Evolutionary conservation across 2,888 invertebrate genomes (phyloP), one percentile per base, ranked within the genome.

Genomic region (Baccha elongata): DNA sequence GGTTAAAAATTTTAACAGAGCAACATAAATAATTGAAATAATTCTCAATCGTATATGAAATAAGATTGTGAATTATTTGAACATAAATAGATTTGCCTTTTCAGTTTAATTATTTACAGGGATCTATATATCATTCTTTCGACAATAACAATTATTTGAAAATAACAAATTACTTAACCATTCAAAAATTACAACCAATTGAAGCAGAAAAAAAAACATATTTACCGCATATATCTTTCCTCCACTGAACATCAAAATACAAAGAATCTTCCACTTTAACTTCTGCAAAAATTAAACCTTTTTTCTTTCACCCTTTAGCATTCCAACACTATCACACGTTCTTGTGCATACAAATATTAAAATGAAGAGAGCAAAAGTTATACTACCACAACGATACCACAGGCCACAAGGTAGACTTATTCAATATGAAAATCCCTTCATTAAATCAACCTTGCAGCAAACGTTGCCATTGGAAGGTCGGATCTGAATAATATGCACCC

Each of bases 341-440:
- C 8, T 32, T n/a, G n/a, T 32, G 8, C 1, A 32, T 32, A 32
- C 29, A 7, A 32, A 7, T 8, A n/a, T n/a, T n/a, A n/a, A 32
- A n/a, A n/a, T n/a, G 5, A 32, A 32, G 5, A 32, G 8, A 32
- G 8, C 29, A n/a, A 32, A 5, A 3, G 23, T 3, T 23, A 5
- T 23, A 5, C 3, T 23, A 5, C 5, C 5, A 3, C 23, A 5
- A 23, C 5, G 23, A 3, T 23, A 5, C 23, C 23, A 5, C 23
- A 4, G 23, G 3, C 42, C 44, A 40, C 65, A 67, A 78, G 71
- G 64, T 58, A 69, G 46, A 69, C 58, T 15, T 55, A 78, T 55
- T 83, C 83, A 83, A 83, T 83, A 83, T 83, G 83, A 71, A 83
- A 83, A 83, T 83, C 72, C 78, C 62, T 78, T 83, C 78, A 83